Evolutionary conservation across 2,797 vertebrate genomes (phyloP).

Genomic region (Sebastes dallii): DNA sequence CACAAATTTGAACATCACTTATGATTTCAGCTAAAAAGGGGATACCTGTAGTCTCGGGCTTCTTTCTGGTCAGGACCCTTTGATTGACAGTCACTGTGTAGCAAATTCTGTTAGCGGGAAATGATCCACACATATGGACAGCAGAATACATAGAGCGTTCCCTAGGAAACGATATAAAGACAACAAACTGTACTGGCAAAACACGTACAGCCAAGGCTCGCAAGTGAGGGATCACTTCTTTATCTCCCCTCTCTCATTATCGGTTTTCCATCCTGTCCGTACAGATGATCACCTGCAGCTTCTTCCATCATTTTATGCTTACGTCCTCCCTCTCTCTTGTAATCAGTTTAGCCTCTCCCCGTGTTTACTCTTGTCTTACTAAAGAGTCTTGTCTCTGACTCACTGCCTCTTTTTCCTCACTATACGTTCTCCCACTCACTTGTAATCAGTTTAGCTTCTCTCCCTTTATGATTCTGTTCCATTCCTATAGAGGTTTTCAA

Average conservation of each 20-base stretch:
- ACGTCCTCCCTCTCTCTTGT: conserved; percentile 44
- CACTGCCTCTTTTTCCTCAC: conserved; percentile 23
- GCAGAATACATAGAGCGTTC: conserved; percentile 91
- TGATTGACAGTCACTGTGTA: conserved; percentile 59
- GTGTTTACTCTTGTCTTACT: conserved; percentile 48
- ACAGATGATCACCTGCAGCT: conserved; percentile 54
- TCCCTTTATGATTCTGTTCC: conserved; percentile 50
- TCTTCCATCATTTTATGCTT: conserved; percentile 52
- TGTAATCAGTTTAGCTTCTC: conserved; percentile 56
- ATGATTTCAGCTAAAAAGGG: background rate
- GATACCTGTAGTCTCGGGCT: conserved; percentile 10
- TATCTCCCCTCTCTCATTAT: conserved; percentile 45
- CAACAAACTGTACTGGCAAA: conserved; percentile 87
- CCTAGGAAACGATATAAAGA: conserved; percentile 93
- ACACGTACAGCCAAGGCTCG: conserved; percentile 87
- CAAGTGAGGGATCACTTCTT: conserved; percentile 37
- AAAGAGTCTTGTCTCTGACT: conserved; percentile 37
- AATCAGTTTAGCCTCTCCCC: conserved; percentile 63
- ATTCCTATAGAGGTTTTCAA: conserved; percentile 40
- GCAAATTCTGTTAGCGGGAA: conserved; percentile 87
- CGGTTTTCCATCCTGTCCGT: conserved; percentile 37
- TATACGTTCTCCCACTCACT: conserved; percentile 22
- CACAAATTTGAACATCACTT: background rate
- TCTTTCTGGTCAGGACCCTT: conserved; percentile 63
- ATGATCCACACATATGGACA: conserved; percentile 95